These are phyloP conservation scores for Pycnomerus fuliginosus DNA, from an alignment of 2,888 invertebrate species.

Conservation along the genomic window DNA sequence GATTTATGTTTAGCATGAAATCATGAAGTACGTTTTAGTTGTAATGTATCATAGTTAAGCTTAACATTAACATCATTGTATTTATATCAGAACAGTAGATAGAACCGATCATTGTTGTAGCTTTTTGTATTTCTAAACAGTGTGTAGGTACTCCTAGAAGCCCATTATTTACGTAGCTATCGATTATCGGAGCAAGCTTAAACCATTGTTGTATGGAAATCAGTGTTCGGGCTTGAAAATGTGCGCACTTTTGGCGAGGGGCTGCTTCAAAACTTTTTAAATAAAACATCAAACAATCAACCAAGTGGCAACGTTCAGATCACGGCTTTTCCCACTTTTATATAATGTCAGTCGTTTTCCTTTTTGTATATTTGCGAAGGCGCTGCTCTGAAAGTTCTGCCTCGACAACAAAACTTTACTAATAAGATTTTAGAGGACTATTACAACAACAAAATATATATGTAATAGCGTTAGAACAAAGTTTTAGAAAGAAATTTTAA, in stretches of 20 bases:
- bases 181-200: no score
- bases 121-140: conserved; percentile 14
- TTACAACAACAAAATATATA: no score
- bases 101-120: background rate
- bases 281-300: conserved; percentile 16
- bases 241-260: no score
- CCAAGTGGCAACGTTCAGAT: conserved; percentile 13
- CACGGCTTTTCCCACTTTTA: conserved; percentile 7
- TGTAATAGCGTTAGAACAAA: no score
- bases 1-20: conserved; percentile 22
- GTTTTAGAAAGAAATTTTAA: background rate
- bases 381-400: conserved; percentile 13
- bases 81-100: conserved; percentile 16
- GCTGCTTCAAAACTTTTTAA: conserved; percentile 13
- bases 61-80: conserved; percentile 20
- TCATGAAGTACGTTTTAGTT: conserved; percentile 20
- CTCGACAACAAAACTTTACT: no score
- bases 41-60: conserved; percentile 17
- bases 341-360: conserved; percentile 1
- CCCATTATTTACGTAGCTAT: no score
- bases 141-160: no score
- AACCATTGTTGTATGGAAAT: no score
- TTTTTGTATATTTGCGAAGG: conserved; percentile 6
- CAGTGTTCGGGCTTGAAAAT: no score
- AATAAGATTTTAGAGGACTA: no score